Evolutionary conservation across 2,888 invertebrate species (phyloP).

Genomic region (Tyria jacobaeae): DNA sequence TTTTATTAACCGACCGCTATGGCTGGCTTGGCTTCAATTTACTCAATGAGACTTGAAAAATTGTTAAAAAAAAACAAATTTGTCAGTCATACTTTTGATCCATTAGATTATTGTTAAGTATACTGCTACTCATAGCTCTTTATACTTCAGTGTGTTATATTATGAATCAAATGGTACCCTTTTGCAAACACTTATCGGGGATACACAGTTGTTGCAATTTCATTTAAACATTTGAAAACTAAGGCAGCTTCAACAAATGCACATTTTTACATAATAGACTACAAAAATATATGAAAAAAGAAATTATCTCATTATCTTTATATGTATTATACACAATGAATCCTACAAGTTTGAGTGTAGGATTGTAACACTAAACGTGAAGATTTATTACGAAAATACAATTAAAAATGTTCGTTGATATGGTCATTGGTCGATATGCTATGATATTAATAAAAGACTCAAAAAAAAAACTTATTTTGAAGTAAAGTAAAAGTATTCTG

Average conservation of each 20-base stretch:
- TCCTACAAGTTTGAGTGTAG: constrained; percentile 12
- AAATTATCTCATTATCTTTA: constrained; percentile 9
- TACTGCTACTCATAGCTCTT: background rate
- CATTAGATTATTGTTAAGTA: background rate
- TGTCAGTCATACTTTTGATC: background rate
- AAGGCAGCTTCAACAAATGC: background rate
- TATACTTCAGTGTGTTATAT: background rate
- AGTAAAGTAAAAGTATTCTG: background rate
- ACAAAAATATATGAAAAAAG: constrained; percentile 5
- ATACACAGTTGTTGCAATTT: background rate
- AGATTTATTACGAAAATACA: background rate
- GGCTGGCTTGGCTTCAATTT: background rate
- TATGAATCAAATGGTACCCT: background rate
- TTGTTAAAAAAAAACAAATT: background rate
- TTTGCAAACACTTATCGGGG: background rate
- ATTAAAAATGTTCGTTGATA: constrained; percentile 7
- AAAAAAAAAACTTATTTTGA: background rate
- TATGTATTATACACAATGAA: constrained; percentile 17
- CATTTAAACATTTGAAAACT: background rate
- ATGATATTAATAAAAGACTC: background rate
- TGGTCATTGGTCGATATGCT: background rate
- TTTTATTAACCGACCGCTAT: constrained; percentile 6
- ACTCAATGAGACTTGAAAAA: background rate
- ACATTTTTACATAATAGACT: no score
- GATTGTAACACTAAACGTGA: background rate